phyloP scores from a whole-genome alignment of 2,797 vertebrate species.

The Nannoperca obscura region DNA sequence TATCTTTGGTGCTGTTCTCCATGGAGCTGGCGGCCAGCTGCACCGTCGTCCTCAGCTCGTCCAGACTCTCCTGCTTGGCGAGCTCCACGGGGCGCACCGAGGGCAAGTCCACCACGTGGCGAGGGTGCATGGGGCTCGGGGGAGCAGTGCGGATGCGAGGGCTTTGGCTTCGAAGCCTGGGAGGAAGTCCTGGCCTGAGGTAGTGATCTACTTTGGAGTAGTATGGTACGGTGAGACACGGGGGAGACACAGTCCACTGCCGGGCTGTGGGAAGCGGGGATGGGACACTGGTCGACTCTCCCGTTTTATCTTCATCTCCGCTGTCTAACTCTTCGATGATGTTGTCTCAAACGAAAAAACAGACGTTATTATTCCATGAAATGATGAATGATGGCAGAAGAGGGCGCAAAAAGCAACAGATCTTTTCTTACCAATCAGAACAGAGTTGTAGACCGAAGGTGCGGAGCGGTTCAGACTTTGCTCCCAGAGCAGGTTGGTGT shows the following conservation, averaged over 20 bases:
- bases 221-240: constrained; percentile 40
- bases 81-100: constrained; percentile 45
- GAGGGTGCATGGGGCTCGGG: constrained; percentile 73
- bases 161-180: constrained; percentile 12
- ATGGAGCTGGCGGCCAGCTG: constrained; percentile 75
- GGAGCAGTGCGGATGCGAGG: constrained; percentile 69
- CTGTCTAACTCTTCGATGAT: constrained; percentile 56
- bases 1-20: constrained; percentile 79
- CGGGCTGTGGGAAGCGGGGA: background rate
- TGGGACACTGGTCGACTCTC: background rate
- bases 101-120: constrained; percentile 12
- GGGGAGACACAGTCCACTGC: constrained; percentile 43
- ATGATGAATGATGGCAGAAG: constrained; percentile 22
- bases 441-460: constrained; percentile 69
- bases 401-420: background rate
- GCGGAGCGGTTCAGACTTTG: constrained; percentile 63
- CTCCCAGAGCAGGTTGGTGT: constrained; percentile 63
- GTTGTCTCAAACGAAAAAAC: constrained; percentile 69
- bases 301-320: constrained; percentile 18
- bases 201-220: constrained; percentile 35
- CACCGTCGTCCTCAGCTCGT: constrained; percentile 73
- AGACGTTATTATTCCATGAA: constrained; percentile 44
- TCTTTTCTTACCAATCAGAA: constrained; percentile 78
- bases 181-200: constrained; percentile 27
- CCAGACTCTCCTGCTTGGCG: constrained; percentile 78